Evolutionary conservation across 2,797 vertebrate species (phyloP), one percentile per base, ranked within the genome.

Genomic region (Lepilemur septentrionalis): DNA sequence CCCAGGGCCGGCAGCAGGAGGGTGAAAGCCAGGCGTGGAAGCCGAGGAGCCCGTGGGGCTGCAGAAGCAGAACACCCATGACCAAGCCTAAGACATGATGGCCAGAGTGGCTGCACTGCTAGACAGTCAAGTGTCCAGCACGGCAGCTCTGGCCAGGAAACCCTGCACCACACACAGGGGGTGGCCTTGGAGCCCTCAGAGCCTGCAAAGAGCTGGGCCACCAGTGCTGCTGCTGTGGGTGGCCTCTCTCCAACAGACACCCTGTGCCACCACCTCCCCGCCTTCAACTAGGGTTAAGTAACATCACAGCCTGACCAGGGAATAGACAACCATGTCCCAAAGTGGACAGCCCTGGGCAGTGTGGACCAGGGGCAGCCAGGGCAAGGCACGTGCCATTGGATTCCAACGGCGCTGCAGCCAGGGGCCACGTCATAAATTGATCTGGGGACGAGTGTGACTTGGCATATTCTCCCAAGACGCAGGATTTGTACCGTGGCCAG

Each of bases 351-450:
- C 63, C 32, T 9, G 15, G 13, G 15, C 63, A 18, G 32, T 17
- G 15, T 65, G 63, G 63, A 65, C 28, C 9, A 14, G 35, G 23
- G 52, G 4, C 6, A 17, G 7, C 18, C 0, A 7, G 0, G 32
- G 30, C 12, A 17, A 10, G 9, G 20, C 79, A 28, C 0, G 0
- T 12, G 20, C 9, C 5, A 32, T 14, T 43, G 7, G 0, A 5
- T 11, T 32, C n/a, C 23, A 25, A 18, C 32, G 10, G 46, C 1
- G 0, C 50, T 5, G 1, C 57, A 46, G 35, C 70, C 18, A 70
- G 22, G 8, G 3, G 8, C 6, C 4, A 0, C 28, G 6, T 50
- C 38, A 2, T 7, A 7, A 46, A 63, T 18, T 20, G 59, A 5
- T 4, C 22, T 0, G 0, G 17, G 69, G 25, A 28, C 11, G 7